Evolutionary conservation across 2,113 vertebrate genomes (phyloP).

Genomic region (Vulpes lagopus): DNA sequence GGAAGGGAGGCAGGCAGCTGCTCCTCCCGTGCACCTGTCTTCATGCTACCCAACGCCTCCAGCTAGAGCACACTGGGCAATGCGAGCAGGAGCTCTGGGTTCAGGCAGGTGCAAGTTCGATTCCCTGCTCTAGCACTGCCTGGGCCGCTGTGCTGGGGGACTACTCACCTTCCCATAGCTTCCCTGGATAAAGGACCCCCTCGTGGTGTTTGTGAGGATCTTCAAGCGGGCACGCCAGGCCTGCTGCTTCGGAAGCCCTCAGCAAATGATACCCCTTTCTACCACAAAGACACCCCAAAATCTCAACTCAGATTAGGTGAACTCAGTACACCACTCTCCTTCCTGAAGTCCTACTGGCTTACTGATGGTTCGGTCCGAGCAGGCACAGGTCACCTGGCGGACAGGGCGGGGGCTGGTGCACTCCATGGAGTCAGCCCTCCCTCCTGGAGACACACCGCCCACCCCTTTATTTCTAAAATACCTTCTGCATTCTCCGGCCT

Average conservation of each 20-base stretch:
- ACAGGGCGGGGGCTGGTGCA: not conserved
- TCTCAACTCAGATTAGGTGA: no score
- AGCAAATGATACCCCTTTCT: not conserved
- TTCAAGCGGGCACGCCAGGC: no score
- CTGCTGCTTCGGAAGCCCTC: not conserved
- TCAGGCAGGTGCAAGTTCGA: not conserved
- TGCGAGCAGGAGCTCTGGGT: not conserved
- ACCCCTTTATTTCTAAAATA: not conserved
- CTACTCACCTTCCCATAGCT: not conserved
- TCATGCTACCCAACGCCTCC: not conserved
- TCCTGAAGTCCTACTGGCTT: not conserved
- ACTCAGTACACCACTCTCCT: accelerated
- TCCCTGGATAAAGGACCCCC: not conserved
- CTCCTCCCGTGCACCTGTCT: not conserved
- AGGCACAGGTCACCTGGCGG: accelerated
- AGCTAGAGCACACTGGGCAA: not conserved
- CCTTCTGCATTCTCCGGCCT: not conserved
- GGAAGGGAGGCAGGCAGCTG: not conserved
- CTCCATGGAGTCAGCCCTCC: not conserved
- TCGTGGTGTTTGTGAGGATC: accelerated
- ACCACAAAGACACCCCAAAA: not conserved
- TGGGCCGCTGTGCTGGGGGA: accelerated
- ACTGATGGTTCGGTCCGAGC: not conserved
- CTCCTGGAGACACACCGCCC: not conserved
- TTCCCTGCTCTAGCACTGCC: not conserved